Percentiles rank a stretch among this genome's conserved stretches.
Evolutionary conservation across 2,797 vertebrate species (phyloP).

Genomic region (Natrix natrix): DNA sequence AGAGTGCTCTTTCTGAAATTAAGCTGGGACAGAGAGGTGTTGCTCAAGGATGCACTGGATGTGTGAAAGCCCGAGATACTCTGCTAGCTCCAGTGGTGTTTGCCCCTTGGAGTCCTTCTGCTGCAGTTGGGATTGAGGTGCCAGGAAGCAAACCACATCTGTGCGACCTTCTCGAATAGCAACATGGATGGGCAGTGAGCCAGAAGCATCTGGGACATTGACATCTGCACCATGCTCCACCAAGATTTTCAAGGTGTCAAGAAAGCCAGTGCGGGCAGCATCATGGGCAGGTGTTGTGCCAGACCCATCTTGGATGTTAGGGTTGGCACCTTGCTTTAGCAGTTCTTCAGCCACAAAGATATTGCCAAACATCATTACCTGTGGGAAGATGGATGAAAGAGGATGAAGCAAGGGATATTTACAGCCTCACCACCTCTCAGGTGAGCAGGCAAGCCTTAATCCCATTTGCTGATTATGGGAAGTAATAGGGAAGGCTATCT

Average conservation of each 20-base stretch:
- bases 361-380: constrained; percentile 95
- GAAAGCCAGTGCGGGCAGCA: constrained; percentile 85
- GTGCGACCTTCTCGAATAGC: constrained; percentile 80
- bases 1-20: not conserved
- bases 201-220: constrained; percentile 74
- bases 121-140: constrained; percentile 76
- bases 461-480: not conserved
- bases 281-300: constrained; percentile 84
- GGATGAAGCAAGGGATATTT: too few species aligned
- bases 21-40: constrained; percentile 23
- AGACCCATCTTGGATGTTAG: constrained; percentile 82
- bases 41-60: constrained; percentile 59
- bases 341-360: constrained; percentile 77
- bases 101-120: constrained; percentile 77
- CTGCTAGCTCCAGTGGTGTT: constrained; percentile 80
- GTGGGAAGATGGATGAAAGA: not conserved
- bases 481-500: too few species aligned
- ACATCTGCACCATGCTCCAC: constrained; percentile 82
- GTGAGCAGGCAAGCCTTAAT: not conserved
- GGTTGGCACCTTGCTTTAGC: constrained; percentile 84
- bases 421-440: not conserved
- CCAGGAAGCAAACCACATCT: constrained; percentile 80
- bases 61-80: constrained; percentile 59
- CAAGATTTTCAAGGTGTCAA: constrained; percentile 83
- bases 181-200: constrained; percentile 84